Evolutionary conservation across 1,140 invertebrate genomes (phyloP), one percentile per base, ranked within the genome.

Genomic region (Penaeus chinensis): DNA sequence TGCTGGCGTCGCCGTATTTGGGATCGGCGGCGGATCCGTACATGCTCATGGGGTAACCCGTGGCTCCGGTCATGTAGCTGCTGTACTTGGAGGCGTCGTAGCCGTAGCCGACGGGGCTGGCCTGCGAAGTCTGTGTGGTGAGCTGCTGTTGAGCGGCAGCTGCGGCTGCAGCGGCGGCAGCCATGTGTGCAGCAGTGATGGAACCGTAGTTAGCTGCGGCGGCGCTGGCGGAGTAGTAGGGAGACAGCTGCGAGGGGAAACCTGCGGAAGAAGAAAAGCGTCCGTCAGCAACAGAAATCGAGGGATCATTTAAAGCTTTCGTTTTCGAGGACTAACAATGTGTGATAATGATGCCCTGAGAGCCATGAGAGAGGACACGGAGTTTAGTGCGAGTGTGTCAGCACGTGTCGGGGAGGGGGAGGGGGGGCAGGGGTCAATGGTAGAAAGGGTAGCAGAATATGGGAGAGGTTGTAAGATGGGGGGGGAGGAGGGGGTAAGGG

Each of bases 11-110:
- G 3, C 86, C 77, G 0, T 93, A 94, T 22, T 92, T 94, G 90
- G 94, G 80, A 94, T 81, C 93, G 61, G 82, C 82, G n/a, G 87
- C 79, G 24, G 83, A 62, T 20, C 85, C 80, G 83, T 85, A 90
- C 88, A 89, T 89, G 71, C 88, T 85, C 77, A 89, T 85, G n/a
- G 88, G 88, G 79, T 89, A 89, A 22, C 88, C 78, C 54, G 88
- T 77, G 62, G 83, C 74, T 54, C 88, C 81, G 83, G 24, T 89
- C 88, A 89, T 89, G 84, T 89, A 89, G 54, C 78, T 85, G 80
- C 54, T 84, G 88, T 89, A 89, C 79, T 89, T 89, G 78, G 88
- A 82, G 66, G 83, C 78, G 42, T 89, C 88, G 69, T 89, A 89
- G 20, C 88, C 83, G 61, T 89, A 89, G 11, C 83, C 83, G 69